phyloP scores from a whole-genome alignment of 2,797 vertebrate genomes.

The Propithecus deckenii region DNA sequence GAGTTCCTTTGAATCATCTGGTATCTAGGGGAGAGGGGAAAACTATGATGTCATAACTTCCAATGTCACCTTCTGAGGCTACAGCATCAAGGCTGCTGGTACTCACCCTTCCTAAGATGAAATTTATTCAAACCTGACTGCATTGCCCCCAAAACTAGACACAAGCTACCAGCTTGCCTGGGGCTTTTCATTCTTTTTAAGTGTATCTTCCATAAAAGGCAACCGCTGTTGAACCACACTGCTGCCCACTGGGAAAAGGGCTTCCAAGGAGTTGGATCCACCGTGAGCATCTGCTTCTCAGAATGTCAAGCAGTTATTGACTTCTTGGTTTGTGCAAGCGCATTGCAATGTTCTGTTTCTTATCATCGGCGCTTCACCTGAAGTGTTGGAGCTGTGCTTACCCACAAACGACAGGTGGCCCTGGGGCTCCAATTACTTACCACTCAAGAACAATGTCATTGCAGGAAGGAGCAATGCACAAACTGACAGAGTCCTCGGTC shows the following conservation, averaged over 20 bases:
- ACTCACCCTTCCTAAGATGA: not conserved
- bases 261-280: not conserved
- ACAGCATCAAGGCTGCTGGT: not conserved
- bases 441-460: slow-evolving; percentile 36
- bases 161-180: not conserved
- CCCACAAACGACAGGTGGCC: not conserved
- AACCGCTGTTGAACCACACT: not conserved
- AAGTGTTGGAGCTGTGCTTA: not conserved
- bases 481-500: not conserved
- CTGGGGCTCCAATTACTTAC: slow-evolving; percentile 51
- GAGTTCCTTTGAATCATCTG: not conserved
- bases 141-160: not conserved
- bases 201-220: not conserved
- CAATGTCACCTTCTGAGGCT: not conserved
- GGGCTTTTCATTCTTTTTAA: not conserved
- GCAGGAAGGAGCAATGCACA: not conserved
- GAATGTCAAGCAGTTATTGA: slow-evolving; percentile 32
- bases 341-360: not conserved
- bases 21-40: not conserved
- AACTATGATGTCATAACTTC: not conserved
- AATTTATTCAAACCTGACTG: not conserved
- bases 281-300: not conserved
- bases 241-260: not conserved
- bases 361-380: rapidly evolving
- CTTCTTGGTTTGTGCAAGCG: not conserved